Conservation (phyloP, 2,113 vertebrate species). For the Pogonocichla stellata region DNA sequence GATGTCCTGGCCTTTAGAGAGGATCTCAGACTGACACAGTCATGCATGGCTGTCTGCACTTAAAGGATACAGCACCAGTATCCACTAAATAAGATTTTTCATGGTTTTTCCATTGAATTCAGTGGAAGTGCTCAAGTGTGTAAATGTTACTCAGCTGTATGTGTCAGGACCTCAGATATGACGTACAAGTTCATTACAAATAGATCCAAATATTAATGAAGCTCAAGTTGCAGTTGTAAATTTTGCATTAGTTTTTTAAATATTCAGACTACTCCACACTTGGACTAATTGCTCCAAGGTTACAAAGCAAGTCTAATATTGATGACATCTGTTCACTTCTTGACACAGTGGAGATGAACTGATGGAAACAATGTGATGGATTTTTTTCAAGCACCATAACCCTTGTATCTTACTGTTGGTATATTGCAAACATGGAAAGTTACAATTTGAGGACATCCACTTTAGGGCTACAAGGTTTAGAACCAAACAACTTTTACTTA, state of each 20-base stretch:
- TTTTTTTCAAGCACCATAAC: background rate
- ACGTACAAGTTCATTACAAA: conserved; percentile 21
- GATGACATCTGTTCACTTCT: conserved; percentile 6
- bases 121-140: background rate
- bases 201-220: conserved; percentile 5
- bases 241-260: conserved; percentile 20
- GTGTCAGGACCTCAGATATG: background rate
- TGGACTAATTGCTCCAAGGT: background rate
- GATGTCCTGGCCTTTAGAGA: background rate
- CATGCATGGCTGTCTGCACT: background rate
- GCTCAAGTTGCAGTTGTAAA: background rate
- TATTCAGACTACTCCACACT: background rate
- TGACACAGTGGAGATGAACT: background rate
- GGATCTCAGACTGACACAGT: background rate
- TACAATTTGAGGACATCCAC: background rate
- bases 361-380: background rate
- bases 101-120: background rate
- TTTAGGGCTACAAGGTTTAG: background rate
- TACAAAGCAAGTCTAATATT: conserved; percentile 28
- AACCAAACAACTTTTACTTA: background rate
- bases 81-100: background rate
- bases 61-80: background rate
- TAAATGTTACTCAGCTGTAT: background rate
- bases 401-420: background rate
- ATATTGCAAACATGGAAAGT: background rate